Conservation (phyloP, 2,888 invertebrate genomes). For the Volucella inflata region DNA sequence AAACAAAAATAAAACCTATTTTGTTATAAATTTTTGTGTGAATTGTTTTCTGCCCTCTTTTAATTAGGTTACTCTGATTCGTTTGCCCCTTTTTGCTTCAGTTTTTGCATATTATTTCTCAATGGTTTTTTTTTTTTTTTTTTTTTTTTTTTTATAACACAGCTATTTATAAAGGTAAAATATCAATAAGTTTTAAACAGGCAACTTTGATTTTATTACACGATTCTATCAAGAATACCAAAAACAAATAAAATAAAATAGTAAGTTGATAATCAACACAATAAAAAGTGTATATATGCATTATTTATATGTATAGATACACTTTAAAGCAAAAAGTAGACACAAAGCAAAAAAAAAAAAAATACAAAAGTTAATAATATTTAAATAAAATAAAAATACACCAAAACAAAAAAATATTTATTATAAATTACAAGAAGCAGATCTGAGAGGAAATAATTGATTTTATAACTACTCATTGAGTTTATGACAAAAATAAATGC, state of each 20-base stretch:
- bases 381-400: conserved; percentile 23
- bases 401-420: conserved; percentile 18
- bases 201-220: conserved; percentile 40
- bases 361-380: conserved; percentile 23
- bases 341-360: conserved; percentile 32
- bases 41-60: conserved; percentile 5
- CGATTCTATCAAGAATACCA: conserved; percentile 4
- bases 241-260: conserved; percentile 20
- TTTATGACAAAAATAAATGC: conserved; percentile 2
- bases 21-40: conserved; percentile 24
- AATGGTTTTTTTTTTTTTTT: neutral
- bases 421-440: neutral
- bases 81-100: conserved; percentile 1
- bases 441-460: no score
- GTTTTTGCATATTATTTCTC: neutral
- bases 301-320: conserved; percentile 44
- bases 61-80: neutral
- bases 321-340: conserved; percentile 36
- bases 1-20: conserved; percentile 3
- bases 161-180: conserved; percentile 25
- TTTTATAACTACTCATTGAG: no score
- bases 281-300: conserved; percentile 46
- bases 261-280: conserved; percentile 55
- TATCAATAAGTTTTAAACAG: conserved; percentile 58
- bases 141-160: neutral